Percentiles rank a stretch among this genome's conserved stretches.
Evolutionary conservation across 1,140 invertebrate species (phyloP).

Genomic region (Platorchestia sp.): DNA sequence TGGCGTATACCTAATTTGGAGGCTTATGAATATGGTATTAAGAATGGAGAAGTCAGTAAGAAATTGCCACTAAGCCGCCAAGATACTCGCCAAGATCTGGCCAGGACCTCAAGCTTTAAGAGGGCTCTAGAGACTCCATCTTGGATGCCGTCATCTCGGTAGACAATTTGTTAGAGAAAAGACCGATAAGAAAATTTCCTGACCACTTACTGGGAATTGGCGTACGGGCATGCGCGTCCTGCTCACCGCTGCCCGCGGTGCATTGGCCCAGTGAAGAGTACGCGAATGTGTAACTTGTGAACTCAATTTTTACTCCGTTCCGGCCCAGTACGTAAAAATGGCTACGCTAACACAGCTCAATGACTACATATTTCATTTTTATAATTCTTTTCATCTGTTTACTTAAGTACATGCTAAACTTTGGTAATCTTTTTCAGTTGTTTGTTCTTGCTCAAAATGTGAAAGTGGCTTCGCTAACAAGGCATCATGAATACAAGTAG

Average conservation of each 20-base stretch:
- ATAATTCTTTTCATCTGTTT: no score
- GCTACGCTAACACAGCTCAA: no score
- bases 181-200: background rate
- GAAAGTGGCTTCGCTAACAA: no score
- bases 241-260: background rate
- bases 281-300: background rate
- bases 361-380: no score
- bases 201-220: background rate
- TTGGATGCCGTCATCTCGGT: background rate
- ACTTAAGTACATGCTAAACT: no score
- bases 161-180: background rate
- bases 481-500: no score
- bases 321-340: no score
- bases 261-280: background rate
- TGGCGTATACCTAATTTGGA: background rate
- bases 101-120: background rate
- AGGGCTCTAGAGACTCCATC: background rate
- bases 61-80: slow-evolving; percentile 26
- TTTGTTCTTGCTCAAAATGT: no score
- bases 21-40: slow-evolving; percentile 28
- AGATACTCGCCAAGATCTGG: background rate
- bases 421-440: no score
- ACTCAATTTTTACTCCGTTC: no score
- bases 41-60: background rate
- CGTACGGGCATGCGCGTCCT: background rate